Percentiles rank a stretch among this genome's conserved stretches.
These are phyloP conservation scores for Oceanites oceanicus DNA, from an alignment of 2,113 vertebrate species.

Conservation along the genomic window DNA sequence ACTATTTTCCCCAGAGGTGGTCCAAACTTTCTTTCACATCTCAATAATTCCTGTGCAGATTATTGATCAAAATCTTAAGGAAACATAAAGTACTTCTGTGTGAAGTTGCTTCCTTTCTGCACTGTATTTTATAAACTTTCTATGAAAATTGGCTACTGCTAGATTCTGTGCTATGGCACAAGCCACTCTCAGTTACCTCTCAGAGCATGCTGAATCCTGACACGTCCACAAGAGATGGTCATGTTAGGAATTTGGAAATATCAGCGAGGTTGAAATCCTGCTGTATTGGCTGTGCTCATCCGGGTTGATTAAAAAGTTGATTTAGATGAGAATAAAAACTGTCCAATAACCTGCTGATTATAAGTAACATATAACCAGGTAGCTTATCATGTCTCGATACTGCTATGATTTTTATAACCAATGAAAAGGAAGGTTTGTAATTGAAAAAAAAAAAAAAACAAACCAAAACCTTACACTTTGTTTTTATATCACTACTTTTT, in stretches of 20 bases:
- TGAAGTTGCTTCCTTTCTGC: background rate
- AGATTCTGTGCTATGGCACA: background rate
- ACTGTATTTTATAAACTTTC: background rate
- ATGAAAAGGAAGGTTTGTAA: background rate
- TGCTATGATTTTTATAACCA: background rate
- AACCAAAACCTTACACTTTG: background rate
- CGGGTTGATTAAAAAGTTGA: background rate
- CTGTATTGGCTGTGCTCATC: background rate
- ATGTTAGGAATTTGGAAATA: background rate
- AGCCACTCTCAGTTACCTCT: background rate
- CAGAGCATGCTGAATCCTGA: background rate
- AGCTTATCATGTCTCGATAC: background rate
- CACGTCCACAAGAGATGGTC: background rate
- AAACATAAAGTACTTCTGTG: background rate
- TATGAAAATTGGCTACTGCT: background rate
- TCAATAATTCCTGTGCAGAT: background rate
- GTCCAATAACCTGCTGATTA: background rate
- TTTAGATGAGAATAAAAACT: background rate
- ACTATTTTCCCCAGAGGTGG: background rate
- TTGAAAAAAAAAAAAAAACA: rapidly evolving
- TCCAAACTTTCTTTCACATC: background rate
- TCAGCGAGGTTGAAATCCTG: background rate
- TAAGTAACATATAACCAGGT: background rate
- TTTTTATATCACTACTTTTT: background rate
- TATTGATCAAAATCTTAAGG: background rate